Evolutionary conservation across 2,888 invertebrate genomes (phyloP), one percentile per base, ranked within the genome.

Genomic region (Tolmerus cingulatus): DNA sequence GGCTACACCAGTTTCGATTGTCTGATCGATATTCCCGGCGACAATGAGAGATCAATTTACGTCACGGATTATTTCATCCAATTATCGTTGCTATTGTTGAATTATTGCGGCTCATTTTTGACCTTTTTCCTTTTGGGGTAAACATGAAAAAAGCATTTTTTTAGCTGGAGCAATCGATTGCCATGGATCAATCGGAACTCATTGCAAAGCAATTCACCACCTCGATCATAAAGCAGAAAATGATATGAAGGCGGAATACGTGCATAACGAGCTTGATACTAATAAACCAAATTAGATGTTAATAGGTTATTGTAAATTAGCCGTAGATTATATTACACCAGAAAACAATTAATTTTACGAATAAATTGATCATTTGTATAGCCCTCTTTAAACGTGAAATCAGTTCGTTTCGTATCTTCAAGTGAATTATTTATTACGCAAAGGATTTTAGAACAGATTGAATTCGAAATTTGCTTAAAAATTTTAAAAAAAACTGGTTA

Each of bases 31-130:
- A 66, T 66, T 66, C 66, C 66, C 30, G 79, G 51, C 51, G 51
- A 79, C 27, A 19, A 34, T 51, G 43, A 79, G 23, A 40, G 14
- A 51, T 51, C 51, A 51, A 16, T 37, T 79, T 16, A 27, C 51
- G 79, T 79, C 51, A 79, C 79, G 79, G 79, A 79, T 79, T 79
- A 79, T 79, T 79, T 79, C 46, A 79, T 40, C 51, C 51, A 79
- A 79, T 79, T 79, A 79, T 51, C 51, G 51, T 23, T 16, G 51
- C 79, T 79, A 46, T 79, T 79, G 79, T 79, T 79, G 79, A 79
- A 51, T 79, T 51, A 79, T 79, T 79, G 79, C 51, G 40, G 51
- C 51, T 79, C 51, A 79, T 79, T 79, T 37, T 23, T 40, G 46
- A 51, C 46, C 79, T 46, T 79, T 46, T 79, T 79, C 79, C 27